Conservation (phyloP, 2,113 vertebrate genomes). For the Megaleporinus macrocephalus region DNA sequence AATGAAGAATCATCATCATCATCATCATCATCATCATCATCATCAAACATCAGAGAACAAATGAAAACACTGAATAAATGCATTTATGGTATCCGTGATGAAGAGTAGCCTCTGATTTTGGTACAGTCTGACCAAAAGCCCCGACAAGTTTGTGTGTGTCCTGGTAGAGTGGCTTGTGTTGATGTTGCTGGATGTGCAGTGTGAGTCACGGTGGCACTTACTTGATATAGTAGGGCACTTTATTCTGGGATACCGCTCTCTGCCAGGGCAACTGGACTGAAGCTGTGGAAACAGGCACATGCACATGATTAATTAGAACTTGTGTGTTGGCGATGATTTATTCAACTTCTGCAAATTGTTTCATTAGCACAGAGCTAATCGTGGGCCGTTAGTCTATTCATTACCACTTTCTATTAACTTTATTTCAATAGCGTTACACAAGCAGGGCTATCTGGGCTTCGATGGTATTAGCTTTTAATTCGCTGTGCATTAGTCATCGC, state of each 20-base stretch:
- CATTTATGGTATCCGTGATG: no score
- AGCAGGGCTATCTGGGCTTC: not conserved
- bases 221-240: conserved; percentile 92
- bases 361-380: not conserved
- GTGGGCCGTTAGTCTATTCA: not conserved
- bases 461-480: not conserved
- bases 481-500: not conserved
- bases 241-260: conserved; percentile 88
- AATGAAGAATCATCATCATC: no score
- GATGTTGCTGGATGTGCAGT: not conserved
- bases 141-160: not conserved
- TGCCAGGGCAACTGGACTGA: conserved; percentile 81
- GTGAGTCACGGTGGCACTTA: conserved; percentile 73
- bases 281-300: conserved; percentile 47
- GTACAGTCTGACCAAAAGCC: no score
- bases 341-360: not conserved
- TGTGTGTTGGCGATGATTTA: conserved; percentile 10
- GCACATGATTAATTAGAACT: conserved; percentile 11
- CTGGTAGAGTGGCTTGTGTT: no score
- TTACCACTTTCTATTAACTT: not conserved
- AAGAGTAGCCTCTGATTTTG: no score
- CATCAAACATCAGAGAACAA: no score
- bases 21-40: no score
- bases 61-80: no score
- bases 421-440: not conserved